Evolutionary conservation across 2,113 vertebrate species (phyloP), one percentile per base, ranked within the genome.

Genomic region (Oncorhynchus nerka): DNA sequence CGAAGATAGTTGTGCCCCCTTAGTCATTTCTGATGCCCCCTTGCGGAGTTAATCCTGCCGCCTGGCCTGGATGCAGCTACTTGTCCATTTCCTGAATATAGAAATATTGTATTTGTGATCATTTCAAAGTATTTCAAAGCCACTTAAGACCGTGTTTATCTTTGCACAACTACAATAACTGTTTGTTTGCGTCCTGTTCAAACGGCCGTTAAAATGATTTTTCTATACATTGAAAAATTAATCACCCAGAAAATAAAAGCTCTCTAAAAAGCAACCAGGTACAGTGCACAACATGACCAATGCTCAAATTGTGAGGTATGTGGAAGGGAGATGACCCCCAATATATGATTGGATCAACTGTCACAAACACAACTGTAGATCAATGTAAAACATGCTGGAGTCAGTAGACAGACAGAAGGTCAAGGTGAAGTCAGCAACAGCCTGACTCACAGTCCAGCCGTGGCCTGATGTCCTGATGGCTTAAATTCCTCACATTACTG

Each of bases 321-420:
- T 34, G 70, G 7, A 39, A 20, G 55, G 55, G 55, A 57, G 55
- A 20, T 4, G 6, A 57, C 4, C 0, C 20, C 4, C 19, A 57
- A 57, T 20, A 57, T 57, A 57, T 57, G 55, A 15, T 57, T 15
- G 45, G 26, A 70, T 79, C 34, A 57, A 59, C 32, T 71, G 62
- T 74, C 68, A 30, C 55, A 57, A 57, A 57, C 20, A 62, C 70
- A 77, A 24, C 73, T 61, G 57, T n/a, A 15, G 9, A 82, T 79
- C 66, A 84, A 82, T 83, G 8, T 71, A 4, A 79, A 82, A 76
- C 15, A 82, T 68, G 39, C 39, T 9, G 16, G 71, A 45, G 74
- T 26, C 61, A 77, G 34, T 22, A 2, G 3, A 34, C 32, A 39
- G 34, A 39, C 39, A 59, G 28, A 28, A 28, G 13, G 48, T 61